Evolutionary conservation across 2,888 invertebrate genomes (phyloP), one percentile per base, ranked within the genome.

Genomic region (Epirrhoe tristata): DNA sequence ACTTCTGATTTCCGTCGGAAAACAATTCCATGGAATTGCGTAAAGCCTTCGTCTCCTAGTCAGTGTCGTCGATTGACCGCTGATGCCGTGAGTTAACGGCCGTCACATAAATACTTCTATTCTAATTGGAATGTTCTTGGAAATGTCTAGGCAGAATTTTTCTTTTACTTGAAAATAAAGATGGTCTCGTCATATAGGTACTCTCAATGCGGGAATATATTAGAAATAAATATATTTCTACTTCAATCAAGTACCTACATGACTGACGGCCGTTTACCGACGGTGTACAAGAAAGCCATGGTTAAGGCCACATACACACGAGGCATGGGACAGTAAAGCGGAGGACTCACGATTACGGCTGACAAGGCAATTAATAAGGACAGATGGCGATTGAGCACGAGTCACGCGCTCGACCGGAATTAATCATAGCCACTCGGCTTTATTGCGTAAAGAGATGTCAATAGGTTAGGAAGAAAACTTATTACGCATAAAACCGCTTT

Each of bases 341-440:
- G 78, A 86, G 90, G 88, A 88, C 87, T 83, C 83, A 88, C 88
- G 90, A 90, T 89, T 90, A 90, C 87, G 81, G 83, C 84, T 91
- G 91, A 91, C 91, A 90, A 90, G 90, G 90, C 91, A 92, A 92
- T 92, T 91, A 92, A 91, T 92, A 91, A 92, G 90, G 91, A 91
- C 89, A 90, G 90, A 90, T 89, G 90, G 91, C 91, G 91, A 92
- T 92, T 91, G 92, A 88, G 90, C 91, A 91, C 91, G 91, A 91
- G 86, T 90, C 90, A 88, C 83, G 86, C 88, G 87, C 82, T 88
- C 86, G 86, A 83, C 85, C 88, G 87, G 89, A 89, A 91, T 92
- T 91, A 91, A 92, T 92, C 91, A 92, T 91, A 90, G 87, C 84
- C 84, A 79, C 71, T 80, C 63, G 81, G 67, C 63, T 66, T 67